A percentile compares a stretch with the other conserved stretches of the same genome.
phyloP scores from a whole-genome alignment of 2,797 vertebrate genomes.

The Alosa sapidissima region DNA sequence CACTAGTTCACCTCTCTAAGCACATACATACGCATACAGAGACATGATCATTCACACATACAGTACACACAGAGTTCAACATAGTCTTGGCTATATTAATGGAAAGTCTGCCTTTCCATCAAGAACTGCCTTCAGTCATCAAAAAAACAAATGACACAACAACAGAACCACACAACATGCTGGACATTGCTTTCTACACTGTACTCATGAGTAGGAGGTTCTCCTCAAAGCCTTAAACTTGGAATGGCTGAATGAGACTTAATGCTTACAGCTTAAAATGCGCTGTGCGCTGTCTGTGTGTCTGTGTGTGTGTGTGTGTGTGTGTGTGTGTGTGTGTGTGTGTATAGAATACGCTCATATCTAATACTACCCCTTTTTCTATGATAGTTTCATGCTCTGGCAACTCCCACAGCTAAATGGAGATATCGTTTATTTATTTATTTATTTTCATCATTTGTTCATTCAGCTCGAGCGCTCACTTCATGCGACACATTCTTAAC shows the following conservation, averaged over 20 bases:
- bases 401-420: background rate
- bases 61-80: constrained; percentile 20
- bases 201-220: background rate
- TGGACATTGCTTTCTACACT: background rate
- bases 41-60: background rate
- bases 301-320: constrained; percentile 7
- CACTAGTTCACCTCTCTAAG: background rate
- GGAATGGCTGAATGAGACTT: background rate
- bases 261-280: background rate
- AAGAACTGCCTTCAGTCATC: background rate
- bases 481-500: background rate
- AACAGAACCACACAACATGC: background rate
- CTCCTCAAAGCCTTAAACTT: background rate
- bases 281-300: background rate
- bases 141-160: constrained; percentile 6
- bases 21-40: background rate
- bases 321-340: background rate
- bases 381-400: constrained; percentile 5
- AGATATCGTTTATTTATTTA: background rate
- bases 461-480: background rate
- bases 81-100: background rate
- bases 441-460: background rate
- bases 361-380: background rate
- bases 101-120: background rate
- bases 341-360: background rate